These are phyloP conservation scores for Galeruca laticollis DNA, from an alignment of 2,888 invertebrate species.

Conservation along the genomic window DNA sequence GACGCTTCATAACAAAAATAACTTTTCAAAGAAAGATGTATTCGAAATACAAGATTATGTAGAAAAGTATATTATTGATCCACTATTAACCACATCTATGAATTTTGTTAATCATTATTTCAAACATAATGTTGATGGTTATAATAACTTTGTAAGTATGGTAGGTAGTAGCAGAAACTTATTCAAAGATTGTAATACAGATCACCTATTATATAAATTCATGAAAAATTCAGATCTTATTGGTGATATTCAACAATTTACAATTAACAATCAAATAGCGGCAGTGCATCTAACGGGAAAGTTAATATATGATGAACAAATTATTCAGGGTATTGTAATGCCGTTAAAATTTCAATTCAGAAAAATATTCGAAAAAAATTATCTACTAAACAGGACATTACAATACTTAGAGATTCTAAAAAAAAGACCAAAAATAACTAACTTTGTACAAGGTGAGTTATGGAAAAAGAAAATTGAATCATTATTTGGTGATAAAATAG, in stretches of 20 bases:
- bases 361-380: neutral
- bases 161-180: neutral
- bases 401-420: neutral
- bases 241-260: neutral
- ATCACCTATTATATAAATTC: neutral
- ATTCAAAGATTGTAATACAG: too few relatives aligned
- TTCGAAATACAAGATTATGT: neutral
- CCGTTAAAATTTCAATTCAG: constrained; percentile 5
- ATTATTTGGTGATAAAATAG: constrained; percentile 46
- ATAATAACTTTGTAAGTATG: neutral
- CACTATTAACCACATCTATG: neutral
- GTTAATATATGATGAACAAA: constrained; percentile 25
- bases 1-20: too few relatives aligned
- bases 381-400: too few relatives aligned
- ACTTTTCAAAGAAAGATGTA: neutral
- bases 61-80: too few relatives aligned
- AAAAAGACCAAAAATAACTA: neutral
- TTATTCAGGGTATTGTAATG: constrained; percentile 62
- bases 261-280: too few relatives aligned
- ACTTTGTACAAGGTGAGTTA: constrained; percentile 48
- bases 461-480: constrained; percentile 48
- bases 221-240: neutral
- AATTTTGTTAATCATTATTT: neutral
- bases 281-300: constrained; percentile 15
- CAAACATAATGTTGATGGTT: neutral